Conservation (phyloP, 2,888 invertebrate genomes). For the Mythimna albipuncta region DNA sequence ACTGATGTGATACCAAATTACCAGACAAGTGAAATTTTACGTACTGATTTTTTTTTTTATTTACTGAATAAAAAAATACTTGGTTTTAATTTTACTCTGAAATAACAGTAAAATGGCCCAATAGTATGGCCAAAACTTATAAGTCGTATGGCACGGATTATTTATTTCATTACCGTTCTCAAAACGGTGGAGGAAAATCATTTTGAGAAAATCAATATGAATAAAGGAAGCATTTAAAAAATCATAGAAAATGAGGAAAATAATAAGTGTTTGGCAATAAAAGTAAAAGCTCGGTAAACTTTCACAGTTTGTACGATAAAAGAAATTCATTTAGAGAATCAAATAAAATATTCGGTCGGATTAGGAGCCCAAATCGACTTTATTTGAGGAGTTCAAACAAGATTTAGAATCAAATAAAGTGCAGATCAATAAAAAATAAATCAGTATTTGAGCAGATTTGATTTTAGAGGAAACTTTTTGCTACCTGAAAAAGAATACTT, state of each 20-base stretch:
- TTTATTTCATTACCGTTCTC: too few species aligned
- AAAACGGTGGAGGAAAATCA: too few species aligned
- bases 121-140: too few species aligned
- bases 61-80: too few species aligned
- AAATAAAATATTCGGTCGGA: conserved; percentile 34
- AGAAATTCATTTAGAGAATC: conserved; percentile 19
- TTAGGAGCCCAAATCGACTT: conserved; percentile 17
- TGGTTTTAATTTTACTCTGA: too few species aligned
- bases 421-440: conserved; percentile 23
- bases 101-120: too few species aligned
- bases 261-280: not conserved
- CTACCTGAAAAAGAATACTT: not conserved
- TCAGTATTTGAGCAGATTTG: conserved; percentile 8
- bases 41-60: too few species aligned
- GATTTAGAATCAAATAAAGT: conserved; percentile 19
- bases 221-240: too few species aligned
- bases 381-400: conserved; percentile 21
- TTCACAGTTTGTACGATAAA: not conserved
- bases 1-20: not conserved
- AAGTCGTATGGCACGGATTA: too few species aligned
- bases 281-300: not conserved
- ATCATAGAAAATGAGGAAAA: not conserved
- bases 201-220: too few species aligned
- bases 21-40: not conserved
- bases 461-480: not conserved